phyloP scores from a whole-genome alignment of 2,797 vertebrate genomes.

The Lerista edwardsae region DNA sequence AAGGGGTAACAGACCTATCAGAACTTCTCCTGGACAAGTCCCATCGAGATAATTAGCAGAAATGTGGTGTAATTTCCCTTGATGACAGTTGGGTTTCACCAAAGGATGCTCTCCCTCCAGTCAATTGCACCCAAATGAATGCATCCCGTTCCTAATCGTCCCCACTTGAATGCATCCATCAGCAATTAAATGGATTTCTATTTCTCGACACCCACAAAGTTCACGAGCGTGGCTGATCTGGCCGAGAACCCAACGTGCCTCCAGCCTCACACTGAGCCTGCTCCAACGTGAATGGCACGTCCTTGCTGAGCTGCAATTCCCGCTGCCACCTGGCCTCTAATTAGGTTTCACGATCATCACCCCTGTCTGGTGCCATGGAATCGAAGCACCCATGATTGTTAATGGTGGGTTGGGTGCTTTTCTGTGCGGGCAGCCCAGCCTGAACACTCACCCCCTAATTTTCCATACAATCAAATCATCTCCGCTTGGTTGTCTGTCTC shows the following conservation, averaged over 20 bases:
- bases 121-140: neutral
- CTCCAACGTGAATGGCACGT: neutral
- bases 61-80: neutral
- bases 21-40: neutral
- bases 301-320: slow-evolving; percentile 15
- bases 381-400: slow-evolving; percentile 51
- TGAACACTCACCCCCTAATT: slow-evolving; percentile 36
- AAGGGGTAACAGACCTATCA: too few species aligned
- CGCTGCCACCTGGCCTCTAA: slow-evolving; percentile 35
- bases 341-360: slow-evolving; percentile 30
- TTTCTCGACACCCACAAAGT: neutral
- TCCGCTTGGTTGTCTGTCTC: slow-evolving; percentile 44
- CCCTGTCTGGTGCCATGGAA: slow-evolving; percentile 12
- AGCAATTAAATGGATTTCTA: slow-evolving; percentile 8
- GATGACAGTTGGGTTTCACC: neutral
- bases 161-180: neutral
- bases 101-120: neutral
- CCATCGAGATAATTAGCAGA: neutral
- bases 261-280: slow-evolving; percentile 11
- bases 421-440: slow-evolving; percentile 28
- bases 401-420: slow-evolving; percentile 45
- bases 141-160: neutral
- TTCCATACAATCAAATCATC: slow-evolving; percentile 54
- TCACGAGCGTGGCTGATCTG: neutral
- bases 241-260: slow-evolving; percentile 10